phyloP scores from a whole-genome alignment of 2,113 vertebrate species.

The Ancistrus triradiatus region DNA sequence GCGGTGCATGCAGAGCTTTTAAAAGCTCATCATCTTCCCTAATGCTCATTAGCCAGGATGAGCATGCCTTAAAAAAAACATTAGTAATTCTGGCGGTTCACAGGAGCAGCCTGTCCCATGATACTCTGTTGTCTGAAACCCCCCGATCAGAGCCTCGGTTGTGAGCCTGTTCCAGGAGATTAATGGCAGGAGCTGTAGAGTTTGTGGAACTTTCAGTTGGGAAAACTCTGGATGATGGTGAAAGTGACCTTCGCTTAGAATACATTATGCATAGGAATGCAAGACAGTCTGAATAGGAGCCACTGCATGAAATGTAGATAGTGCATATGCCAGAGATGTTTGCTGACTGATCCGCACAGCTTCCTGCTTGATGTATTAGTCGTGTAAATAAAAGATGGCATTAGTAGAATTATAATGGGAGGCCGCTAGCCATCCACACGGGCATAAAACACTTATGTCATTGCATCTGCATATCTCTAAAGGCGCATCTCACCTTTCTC shows the following conservation, averaged over 20 bases:
- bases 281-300: too few relatives aligned
- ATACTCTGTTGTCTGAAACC: conserved; percentile 22
- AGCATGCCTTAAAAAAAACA: conserved; percentile 30
- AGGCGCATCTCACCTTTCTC: too few relatives aligned
- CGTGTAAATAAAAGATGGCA: too few relatives aligned
- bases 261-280: too few relatives aligned
- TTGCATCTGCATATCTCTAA: too few relatives aligned
- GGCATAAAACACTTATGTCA: too few relatives aligned
- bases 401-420: too few relatives aligned
- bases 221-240: conserved; percentile 21
- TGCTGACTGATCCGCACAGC: too few relatives aligned
- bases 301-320: too few relatives aligned
- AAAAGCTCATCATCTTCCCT: conserved; percentile 38
- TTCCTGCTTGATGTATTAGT: too few relatives aligned
- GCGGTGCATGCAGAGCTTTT: conserved; percentile 26
- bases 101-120: conserved; percentile 25
- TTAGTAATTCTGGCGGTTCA: conserved; percentile 19
- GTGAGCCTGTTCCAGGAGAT: conserved; percentile 21
- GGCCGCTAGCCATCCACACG: too few relatives aligned
- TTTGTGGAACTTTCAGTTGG: conserved; percentile 20
- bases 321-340: too few relatives aligned
- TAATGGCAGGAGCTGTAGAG: conserved; percentile 21
- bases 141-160: conserved; percentile 9
- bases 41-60: conserved; percentile 37
- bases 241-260: conserved; percentile 37